phyloP scores from a whole-genome alignment of 2,888 invertebrate genomes.

The Caenorhabditis sp. region DNA sequence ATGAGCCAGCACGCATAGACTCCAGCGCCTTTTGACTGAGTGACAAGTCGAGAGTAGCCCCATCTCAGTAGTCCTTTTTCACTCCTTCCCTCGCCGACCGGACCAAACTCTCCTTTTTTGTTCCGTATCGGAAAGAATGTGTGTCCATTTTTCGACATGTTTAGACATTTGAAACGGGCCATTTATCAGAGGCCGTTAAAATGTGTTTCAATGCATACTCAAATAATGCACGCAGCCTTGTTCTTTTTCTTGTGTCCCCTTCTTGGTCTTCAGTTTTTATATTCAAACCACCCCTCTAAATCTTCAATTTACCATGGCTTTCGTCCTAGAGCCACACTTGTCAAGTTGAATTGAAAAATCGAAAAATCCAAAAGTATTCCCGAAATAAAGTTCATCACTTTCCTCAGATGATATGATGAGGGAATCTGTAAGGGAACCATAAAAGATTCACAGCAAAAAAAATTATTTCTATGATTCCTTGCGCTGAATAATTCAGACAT shows the following conservation, averaged over 20 bases:
- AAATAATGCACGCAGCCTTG: constrained; percentile 35
- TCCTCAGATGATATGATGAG: too few relatives aligned
- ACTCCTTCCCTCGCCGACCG: constrained; percentile 25
- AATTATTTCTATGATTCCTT: not conserved
- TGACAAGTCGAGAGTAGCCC: constrained; percentile 60
- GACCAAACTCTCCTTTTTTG: too few relatives aligned
- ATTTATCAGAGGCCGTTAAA: constrained; percentile 60
- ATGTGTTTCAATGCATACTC: constrained; percentile 63
- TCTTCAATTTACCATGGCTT: too few relatives aligned
- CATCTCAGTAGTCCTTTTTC: constrained; percentile 52
- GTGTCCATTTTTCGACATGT: constrained; percentile 32
- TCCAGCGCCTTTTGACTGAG: constrained; percentile 55
- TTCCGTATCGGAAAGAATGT: constrained; percentile 1
- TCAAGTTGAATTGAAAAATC: too few relatives aligned
- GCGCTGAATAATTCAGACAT: not conserved
- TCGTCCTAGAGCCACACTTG: too few relatives aligned
- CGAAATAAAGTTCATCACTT: too few relatives aligned
- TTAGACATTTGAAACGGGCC: constrained; percentile 41
- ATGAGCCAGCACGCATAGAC: constrained; percentile 37
- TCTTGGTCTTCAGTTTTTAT: not conserved
- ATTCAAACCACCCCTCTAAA: too few relatives aligned
- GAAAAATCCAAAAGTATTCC: too few relatives aligned
- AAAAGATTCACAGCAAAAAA: not conserved
- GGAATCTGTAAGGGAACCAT: too few relatives aligned
- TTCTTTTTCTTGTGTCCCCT: constrained; percentile 26